Base-by-base conservation (phyloP, 2,888 invertebrate species). In the Poecilobothrus nobilitatus region DNA sequence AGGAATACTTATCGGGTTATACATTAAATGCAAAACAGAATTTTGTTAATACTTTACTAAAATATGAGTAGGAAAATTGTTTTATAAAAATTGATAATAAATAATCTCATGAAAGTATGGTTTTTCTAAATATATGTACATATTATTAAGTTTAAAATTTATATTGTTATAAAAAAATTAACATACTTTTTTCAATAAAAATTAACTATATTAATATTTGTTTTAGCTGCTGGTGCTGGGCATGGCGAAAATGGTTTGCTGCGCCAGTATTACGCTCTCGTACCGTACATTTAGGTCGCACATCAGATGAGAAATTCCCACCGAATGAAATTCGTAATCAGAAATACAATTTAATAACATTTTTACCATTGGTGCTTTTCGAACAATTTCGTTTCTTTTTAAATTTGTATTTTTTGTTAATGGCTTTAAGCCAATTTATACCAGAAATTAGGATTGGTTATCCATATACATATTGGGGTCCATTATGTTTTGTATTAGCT, bases 321-420 rank as follows among this genome's bases (percentile, higher is more conserved):
- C 89, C 94, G 70, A 99, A 99, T 84, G 92, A 95, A 77, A 96
- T 99, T 73, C 88, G 96, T 76, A 99, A 99, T 85, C 94, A 94
- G 84, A 99, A 99, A 86, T 99, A 98, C 85, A 98, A 94, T 82
- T 87, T 93, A 75, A 86, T 94, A 75, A 92, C 94, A 78, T 94
- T 94, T 84, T 85, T 94, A 76, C 94, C 94, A 6, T 80, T 93
- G 83, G 97, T 99, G 71, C 86, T 99, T 72, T 99, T 91, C 84
- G 96, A 99, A 83, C 99, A 99, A 84, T 99, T 99, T 84, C 92
- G 95, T 76, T 98, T 97, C 84, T 99, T 99, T 83, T 86, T 99
- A 73, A 99, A 99, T 84, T 83, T 99, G 70, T 99, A 97, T 82
- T 99, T 99, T 83, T 85, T 99, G 74, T 86, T 98, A 70, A 98